These are phyloP conservation scores for Festucalex cinctus DNA, from an alignment of 2,113 vertebrate species.

Conservation along the genomic window DNA sequence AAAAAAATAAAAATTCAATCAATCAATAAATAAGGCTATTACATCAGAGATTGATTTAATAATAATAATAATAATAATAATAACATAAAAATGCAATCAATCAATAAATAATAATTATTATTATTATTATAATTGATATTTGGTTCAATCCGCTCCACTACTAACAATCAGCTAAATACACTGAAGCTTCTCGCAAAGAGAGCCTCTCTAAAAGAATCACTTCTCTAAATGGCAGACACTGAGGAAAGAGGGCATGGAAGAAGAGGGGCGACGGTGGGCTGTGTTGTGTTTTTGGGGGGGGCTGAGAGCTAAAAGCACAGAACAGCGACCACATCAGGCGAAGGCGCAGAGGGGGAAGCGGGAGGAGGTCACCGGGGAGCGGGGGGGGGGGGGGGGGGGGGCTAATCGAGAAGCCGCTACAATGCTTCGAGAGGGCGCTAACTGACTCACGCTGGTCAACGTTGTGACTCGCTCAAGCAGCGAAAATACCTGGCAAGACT, in stretches of 20 bases:
- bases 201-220: conserved; percentile 56
- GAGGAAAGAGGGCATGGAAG: conserved; percentile 22
- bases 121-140: too few species aligned
- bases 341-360: conserved; percentile 45
- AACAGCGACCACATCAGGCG: conserved; percentile 61
- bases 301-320: conserved; percentile 63
- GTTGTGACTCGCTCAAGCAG: conserved; percentile 82
- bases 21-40: too few species aligned
- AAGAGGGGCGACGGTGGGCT: conserved; percentile 25
- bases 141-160: background rate
- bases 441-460: conserved; percentile 80
- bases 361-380: conserved; percentile 31
- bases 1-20: too few species aligned
- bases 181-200: conserved; percentile 19
- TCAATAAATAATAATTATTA: too few species aligned
- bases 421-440: conserved; percentile 60
- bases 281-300: conserved; percentile 43
- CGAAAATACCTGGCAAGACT: conserved; percentile 72
- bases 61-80: too few species aligned
- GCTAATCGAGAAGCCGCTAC: conserved; percentile 63
- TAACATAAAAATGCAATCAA: too few species aligned
- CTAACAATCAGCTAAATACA: background rate
- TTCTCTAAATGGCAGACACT: conserved; percentile 64
- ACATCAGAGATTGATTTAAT: too few species aligned
- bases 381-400: conserved; percentile 8